Evolutionary conservation across 2,888 invertebrate genomes (phyloP), one percentile per base, ranked within the genome.

Genomic region (Cyclophora punctaria): DNA sequence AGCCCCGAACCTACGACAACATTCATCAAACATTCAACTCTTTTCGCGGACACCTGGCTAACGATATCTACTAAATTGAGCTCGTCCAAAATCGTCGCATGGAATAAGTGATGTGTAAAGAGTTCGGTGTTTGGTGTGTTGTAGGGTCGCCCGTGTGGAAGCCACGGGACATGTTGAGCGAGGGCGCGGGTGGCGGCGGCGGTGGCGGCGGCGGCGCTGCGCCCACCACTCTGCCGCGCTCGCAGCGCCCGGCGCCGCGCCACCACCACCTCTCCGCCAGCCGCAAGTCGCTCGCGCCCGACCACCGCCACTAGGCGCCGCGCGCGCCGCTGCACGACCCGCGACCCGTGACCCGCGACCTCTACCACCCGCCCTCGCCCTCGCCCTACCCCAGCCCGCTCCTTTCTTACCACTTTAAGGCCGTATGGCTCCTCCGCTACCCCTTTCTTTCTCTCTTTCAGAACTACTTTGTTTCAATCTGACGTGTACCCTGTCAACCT

Each of bases 141-240:
- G 91, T 93, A 94, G 97, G 97, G 90, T 98, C 98, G 89, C 98
- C 98, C 87, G 95, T 98, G 90, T 98, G 98, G 98, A 98, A 98
- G 93, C 97, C 97, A 90, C 94, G 97, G 90, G 96, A 97, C 91
- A 92, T 90, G 91, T 87, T 89, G 90, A 87, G 89, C 87, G 90
- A 90, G 81, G 68, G 69, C 56, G 60, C 65, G 59, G 69, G 69
- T 53, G 71, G 65, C 50, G 70, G 63, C 51, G 64, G 66, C 50
- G 69, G 65, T 48, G 67, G 65, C 48, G 67, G 64, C 50, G 48
- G 47, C 6, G 68, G 63, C 53, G 58, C 47, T 45, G 80, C 82
- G 66, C 79, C 81, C 67, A 84, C 83, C 70, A 85, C 82, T 69
- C 81, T 80, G 74, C 85, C 81, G 64, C 87, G 80, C 75, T 83